Percentiles rank a stretch among this genome's conserved stretches.
These are phyloP conservation scores for Bombyx mandarina DNA, from an alignment of 1,140 invertebrate genomes.

Conservation along the genomic window DNA sequence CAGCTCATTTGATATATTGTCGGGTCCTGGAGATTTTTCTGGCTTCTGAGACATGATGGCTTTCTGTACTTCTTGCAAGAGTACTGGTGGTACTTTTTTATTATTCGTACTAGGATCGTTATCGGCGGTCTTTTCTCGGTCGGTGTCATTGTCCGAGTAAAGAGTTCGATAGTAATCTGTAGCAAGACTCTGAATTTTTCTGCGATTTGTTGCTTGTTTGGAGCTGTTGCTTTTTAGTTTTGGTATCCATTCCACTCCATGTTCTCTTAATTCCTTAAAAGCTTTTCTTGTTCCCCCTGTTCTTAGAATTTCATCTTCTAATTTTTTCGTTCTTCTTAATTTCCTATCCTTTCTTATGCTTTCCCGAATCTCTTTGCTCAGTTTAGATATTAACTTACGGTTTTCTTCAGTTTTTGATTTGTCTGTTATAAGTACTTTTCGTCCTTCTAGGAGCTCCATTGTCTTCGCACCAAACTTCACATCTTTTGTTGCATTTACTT, in stretches of 20 bases:
- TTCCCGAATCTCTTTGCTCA: conserved; percentile 18
- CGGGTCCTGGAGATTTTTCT: conserved; percentile 14
- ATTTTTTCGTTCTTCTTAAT: conserved; percentile 8
- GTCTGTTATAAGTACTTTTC: conserved; percentile 9
- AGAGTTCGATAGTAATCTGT: no score
- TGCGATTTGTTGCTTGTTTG: conserved; percentile 8
- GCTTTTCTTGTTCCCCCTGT: conserved; percentile 14
- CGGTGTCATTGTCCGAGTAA: no score
- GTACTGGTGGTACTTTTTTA: conserved; percentile 10
- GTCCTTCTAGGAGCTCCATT: conserved; percentile 14
- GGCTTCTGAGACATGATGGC: conserved; percentile 14
- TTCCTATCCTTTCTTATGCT: conserved; percentile 19
- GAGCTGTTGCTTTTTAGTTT: conserved; percentile 8
- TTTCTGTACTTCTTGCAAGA: conserved; percentile 9
- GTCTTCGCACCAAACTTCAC: conserved; percentile 11
- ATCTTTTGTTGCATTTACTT: conserved; percentile 8
- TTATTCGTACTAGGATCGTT: conserved; percentile 8
- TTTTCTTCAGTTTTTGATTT: conserved; percentile 9
- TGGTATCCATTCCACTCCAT: no score
- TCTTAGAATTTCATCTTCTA: conserved; percentile 14
- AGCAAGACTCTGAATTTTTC: conserved; percentile 8
- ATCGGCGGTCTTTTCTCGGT: no score
- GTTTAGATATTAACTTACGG: conserved; percentile 8
- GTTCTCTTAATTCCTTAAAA: no score
- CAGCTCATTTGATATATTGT: conserved; percentile 6